Evolutionary conservation across 2,797 vertebrate species (phyloP), one percentile per base, ranked within the genome.

Genomic region (Propithecus perrieri): DNA sequence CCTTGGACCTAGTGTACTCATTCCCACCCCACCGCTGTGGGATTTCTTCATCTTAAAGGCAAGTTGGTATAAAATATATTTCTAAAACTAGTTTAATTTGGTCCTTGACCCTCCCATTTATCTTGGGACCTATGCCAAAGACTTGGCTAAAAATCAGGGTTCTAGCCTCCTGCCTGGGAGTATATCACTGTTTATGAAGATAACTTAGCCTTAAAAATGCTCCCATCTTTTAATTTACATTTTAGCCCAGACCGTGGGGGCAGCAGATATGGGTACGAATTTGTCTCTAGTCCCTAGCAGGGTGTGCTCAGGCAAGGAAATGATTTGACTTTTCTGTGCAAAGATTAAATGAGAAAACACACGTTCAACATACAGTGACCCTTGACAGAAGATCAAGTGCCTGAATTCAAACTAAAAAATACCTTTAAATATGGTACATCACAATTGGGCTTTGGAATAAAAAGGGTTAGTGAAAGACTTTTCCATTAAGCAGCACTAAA

Each of bases 391-490:
- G 86, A 85, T 24, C 46, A 81, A 80, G 43, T 71, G 18, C 57
- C 71, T 72, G 63, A 61, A 89, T 84, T 57, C 61, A 89, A 95
- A 95, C 9, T 69, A 61, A 91, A 67, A 67, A 57, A 55, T 59
- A 43, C 20, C 26, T 85, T 94, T 95, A 61, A 53, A 12, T 74
- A 72, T 48, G 38, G 50, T 38, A 35, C 2, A 3, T 90, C 55
- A 43, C 22, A 30, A 57, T 13, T 30, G 30, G 59, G 2, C 87
- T 84, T 50, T 78, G 75, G 26, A 81, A 48, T 33, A 57, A 48
- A 41, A 26, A 75, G 22, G 15, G 4, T 57, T 50, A 61, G 30
- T 63, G 46, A n/a, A 86, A 84, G 43, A 20, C 55, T 57, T 43
- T 92, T 63, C 43, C 53, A 26, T n/a, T 61, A 88, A 28, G 46